These are phyloP conservation scores for Vandiemenella viatica DNA, from an alignment of 2,888 invertebrate genomes.

Conservation along the genomic window DNA sequence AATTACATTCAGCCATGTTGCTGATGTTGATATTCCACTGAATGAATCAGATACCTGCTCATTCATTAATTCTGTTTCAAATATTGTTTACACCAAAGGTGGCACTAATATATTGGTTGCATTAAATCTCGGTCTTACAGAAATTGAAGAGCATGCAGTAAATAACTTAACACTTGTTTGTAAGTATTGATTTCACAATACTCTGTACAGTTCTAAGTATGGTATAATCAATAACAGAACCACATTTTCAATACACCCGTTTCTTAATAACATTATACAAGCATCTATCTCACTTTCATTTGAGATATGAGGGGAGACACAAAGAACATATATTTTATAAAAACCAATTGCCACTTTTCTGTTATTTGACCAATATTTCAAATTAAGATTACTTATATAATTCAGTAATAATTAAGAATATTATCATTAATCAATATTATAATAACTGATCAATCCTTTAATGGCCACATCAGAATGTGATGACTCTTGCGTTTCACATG, in stretches of 20 bases:
- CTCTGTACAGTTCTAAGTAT: not conserved
- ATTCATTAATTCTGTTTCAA: slow-evolving; percentile 1
- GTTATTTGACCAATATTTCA: too few species aligned
- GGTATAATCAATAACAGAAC: not conserved
- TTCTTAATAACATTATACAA: too few species aligned
- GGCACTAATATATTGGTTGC: slow-evolving; percentile 9
- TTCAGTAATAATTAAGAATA: too few species aligned
- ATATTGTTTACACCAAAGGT: slow-evolving; percentile 8
- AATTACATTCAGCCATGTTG: slow-evolving; percentile 11
- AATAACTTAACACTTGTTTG: slow-evolving; percentile 10
- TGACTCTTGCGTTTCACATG: too few species aligned
- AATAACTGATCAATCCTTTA: too few species aligned
- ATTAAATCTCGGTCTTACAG: slow-evolving; percentile 5
- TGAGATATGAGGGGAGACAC: too few species aligned
- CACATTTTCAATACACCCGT: not conserved
- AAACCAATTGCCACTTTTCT: too few species aligned
- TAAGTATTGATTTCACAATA: slow-evolving; percentile 3
- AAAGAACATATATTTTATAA: too few species aligned
- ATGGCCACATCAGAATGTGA: too few species aligned
- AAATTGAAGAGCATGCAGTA: not conserved
- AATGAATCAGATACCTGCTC: slow-evolving; percentile 7
- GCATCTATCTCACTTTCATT: too few species aligned
- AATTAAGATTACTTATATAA: too few species aligned
- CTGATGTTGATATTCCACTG: slow-evolving; percentile 9
- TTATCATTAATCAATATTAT: too few species aligned